These are phyloP conservation scores for Myxocyprinus asiaticus DNA, from an alignment of 2,113 vertebrate genomes.

Conservation along the genomic window DNA sequence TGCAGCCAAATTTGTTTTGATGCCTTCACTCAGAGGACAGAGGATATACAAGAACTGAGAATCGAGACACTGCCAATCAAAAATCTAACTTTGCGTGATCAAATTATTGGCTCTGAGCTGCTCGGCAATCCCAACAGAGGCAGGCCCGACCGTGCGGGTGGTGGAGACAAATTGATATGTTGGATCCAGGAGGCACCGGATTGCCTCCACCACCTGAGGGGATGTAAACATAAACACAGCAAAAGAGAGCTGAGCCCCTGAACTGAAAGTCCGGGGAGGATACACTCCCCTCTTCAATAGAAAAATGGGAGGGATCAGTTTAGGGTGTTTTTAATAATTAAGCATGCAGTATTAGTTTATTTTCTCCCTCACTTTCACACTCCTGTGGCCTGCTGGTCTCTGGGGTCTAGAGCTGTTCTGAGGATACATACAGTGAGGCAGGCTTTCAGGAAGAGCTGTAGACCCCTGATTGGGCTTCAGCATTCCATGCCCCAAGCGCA, in stretches of 20 bases:
- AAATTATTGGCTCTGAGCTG: slow-evolving; percentile 43
- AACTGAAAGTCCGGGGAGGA: slow-evolving; percentile 60
- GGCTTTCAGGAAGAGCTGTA: background rate
- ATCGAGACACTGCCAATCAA: slow-evolving; percentile 27
- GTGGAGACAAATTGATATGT: slow-evolving; percentile 3
- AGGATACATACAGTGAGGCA: slow-evolving; percentile 15
- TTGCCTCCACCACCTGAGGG: slow-evolving; percentile 33
- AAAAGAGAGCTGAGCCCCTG: slow-evolving; percentile 49
- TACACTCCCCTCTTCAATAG: slow-evolving; percentile 60
- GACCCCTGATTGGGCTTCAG: slow-evolving; percentile 52
- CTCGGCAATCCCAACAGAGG: slow-evolving; percentile 24
- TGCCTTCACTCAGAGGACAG: slow-evolving; percentile 17
- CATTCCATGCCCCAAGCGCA: slow-evolving; percentile 68
- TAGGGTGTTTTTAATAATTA: slow-evolving; percentile 75
- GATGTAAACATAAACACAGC: slow-evolving; percentile 60
- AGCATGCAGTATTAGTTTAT: slow-evolving; percentile 70
- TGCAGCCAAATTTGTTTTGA: slow-evolving; percentile 26
- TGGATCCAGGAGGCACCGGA: slow-evolving; percentile 16
- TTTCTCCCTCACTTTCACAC: slow-evolving; percentile 59
- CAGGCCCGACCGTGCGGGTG: background rate
- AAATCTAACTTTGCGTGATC: slow-evolving; percentile 1
- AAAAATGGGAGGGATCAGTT: slow-evolving; percentile 51
- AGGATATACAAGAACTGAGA: slow-evolving; percentile 8
- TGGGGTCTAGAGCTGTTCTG: slow-evolving; percentile 53
- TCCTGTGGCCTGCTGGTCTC: slow-evolving; percentile 68